Base-by-base conservation (phyloP, 2,113 vertebrate genomes). In the Furnarius figulus region DNA sequence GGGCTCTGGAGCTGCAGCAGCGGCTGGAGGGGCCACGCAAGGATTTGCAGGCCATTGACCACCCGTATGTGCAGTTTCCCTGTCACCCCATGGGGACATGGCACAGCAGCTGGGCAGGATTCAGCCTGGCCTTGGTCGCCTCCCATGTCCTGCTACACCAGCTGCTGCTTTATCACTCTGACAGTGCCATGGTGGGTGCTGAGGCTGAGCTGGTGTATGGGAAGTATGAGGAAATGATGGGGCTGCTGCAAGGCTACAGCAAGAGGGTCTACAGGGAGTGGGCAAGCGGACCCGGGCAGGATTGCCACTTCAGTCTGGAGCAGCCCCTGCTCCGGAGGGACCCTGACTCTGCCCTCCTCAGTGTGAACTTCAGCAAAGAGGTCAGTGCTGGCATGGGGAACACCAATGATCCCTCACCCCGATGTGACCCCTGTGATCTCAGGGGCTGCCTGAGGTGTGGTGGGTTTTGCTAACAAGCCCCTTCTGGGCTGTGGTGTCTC, bases 1-100 rank as follows among this genome's bases (percentile, higher is more conserved):
- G 98, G 98, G 95, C 98, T 49, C 97, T 98, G 92, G 98, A 98
- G 96, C 83, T 99, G 58, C 97, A 98, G 95, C 97, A 97, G 93
- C 93, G 98, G 63, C 97, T 99, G 53, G 94, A 98, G 92, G 85
- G 27, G 5, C 89, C 87, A 6, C 93, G 80, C 97, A 81, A 39
- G 65, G 90, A 97, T 55, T 23, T 98, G 52, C 67, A 93, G 14
- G 61, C 94, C 90, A 95, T 98, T 1, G 15, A 85, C 5, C 98
- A 98, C 73, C 97, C 96, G 98, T 98, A 97, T 52, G 98, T 97
- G 49, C 2, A 6, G 16, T 47, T 21, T 14, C 42, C 74, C 61
- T 13, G 23, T 42, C 76, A 9, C 10, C 58, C 71, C 52, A 0
- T 0, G 2, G 81, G 81, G 31, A 62, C 2, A 0, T 0, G 0